Evolutionary conservation across 2,888 invertebrate species (phyloP).

Genomic region (Trisateles emortualis): DNA sequence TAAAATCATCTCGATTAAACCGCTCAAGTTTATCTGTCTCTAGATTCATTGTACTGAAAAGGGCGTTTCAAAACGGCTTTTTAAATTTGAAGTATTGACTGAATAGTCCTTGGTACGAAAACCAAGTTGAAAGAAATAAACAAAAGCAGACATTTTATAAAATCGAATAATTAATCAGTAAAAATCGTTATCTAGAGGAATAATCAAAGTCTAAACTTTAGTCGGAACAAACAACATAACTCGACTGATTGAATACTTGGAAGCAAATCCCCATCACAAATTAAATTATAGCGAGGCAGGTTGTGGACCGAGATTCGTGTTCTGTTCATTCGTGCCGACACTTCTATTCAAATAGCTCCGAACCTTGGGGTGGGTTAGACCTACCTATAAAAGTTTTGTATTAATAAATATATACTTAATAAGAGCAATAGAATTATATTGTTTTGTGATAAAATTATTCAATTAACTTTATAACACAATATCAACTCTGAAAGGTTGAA

Average conservation of each 20-base stretch:
- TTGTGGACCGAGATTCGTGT: constrained; percentile 28
- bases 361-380: constrained; percentile 20
- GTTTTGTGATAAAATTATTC: constrained; percentile 18
- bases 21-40: too few species aligned
- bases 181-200: constrained; percentile 19
- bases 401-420: constrained; percentile 26
- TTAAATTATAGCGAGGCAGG: constrained; percentile 42
- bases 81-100: too few species aligned
- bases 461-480: constrained; percentile 3
- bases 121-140: too few species aligned
- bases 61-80: too few species aligned
- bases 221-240: constrained; percentile 31
- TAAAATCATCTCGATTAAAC: too few species aligned
- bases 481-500: not conserved
- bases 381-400: constrained; percentile 32
- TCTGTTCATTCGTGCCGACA: constrained; percentile 35
- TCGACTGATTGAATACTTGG: constrained; percentile 41
- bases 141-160: too few species aligned
- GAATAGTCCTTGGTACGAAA: too few species aligned
- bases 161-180: not conserved
- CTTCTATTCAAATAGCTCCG: constrained; percentile 40
- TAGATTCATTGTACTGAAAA: too few species aligned
- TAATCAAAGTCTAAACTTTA: constrained; percentile 21
- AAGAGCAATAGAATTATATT: constrained; percentile 18
- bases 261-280: constrained; percentile 43